Percentiles rank a stretch among this genome's conserved stretches.
Evolutionary conservation across 2,797 vertebrate species (phyloP).

Genomic region (Phrynocephalus vlangalii): DNA sequence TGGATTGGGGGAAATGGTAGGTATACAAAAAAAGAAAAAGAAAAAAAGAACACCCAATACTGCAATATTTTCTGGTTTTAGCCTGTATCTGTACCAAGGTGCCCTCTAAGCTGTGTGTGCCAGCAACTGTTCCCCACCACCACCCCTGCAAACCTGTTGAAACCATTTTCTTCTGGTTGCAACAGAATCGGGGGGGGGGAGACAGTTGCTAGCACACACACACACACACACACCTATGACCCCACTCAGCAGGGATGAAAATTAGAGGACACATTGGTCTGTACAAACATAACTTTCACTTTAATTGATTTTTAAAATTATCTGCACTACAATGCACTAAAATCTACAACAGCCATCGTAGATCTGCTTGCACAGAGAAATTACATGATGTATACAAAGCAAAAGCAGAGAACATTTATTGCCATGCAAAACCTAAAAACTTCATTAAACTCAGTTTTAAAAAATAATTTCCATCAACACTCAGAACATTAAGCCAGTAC

Average conservation of each 20-base stretch:
- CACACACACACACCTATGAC: too few relatives aligned
- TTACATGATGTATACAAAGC: conserved; percentile 77
- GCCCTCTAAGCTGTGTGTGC: too few relatives aligned
- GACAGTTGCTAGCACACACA: too few relatives aligned
- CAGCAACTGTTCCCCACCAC: too few relatives aligned
- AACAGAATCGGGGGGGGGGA: too few relatives aligned
- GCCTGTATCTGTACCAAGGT: conserved; percentile 63
- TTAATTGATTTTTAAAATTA: conserved; percentile 61
- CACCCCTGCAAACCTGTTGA: too few relatives aligned
- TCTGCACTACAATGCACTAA: conserved; percentile 68
- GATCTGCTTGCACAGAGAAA: conserved; percentile 74
- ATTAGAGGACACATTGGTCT: conserved; percentile 1
- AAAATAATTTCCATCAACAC: conserved; percentile 76
- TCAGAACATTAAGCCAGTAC: conserved; percentile 71
- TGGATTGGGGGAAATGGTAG: conserved; percentile 55
- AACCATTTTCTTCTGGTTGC: too few relatives aligned
- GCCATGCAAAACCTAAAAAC: conserved; percentile 78
- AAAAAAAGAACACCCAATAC: conserved; percentile 70
- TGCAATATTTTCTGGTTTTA: conserved; percentile 66
- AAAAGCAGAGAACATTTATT: conserved; percentile 74
- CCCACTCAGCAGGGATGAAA: too few relatives aligned
- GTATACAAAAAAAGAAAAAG: conserved; percentile 69
- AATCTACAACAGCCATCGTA: conserved; percentile 56
- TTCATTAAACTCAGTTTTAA: conserved; percentile 73
- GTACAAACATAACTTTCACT: conserved; percentile 65